Evolutionary conservation across 2,888 invertebrate genomes (phyloP), one percentile per base, ranked within the genome.

Genomic region (Trimorus sp.): DNA sequence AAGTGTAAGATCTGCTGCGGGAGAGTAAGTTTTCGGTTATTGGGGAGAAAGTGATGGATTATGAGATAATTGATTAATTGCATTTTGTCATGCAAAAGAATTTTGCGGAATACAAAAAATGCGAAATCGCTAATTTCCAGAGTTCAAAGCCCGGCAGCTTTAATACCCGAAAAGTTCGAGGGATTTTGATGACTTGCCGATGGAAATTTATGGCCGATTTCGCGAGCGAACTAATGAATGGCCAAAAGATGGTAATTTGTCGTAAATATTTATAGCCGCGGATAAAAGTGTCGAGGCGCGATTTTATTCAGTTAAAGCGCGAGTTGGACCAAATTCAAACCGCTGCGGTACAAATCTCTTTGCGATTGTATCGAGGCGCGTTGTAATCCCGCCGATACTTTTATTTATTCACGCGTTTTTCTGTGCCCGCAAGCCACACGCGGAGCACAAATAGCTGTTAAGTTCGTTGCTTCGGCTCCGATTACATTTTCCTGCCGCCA

Each of bases 341-440:
- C 73, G 71, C 77, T 68, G 73, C 80, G 77, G 74, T 73, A 75
- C 62, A 78, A 82, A 83, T 75, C 80, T 77, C 80, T 76, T 79
- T 82, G 83, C 82, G 80, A 71, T 82, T 84, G 85, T 83, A 83
- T 81, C 77, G 81, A 79, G 76, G 84, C 84, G 80, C 76, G 70
- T 79, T 82, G 63, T 84, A 84, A 85, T 84, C 83, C 79, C 70
- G 45, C 45, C 60, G 79, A 85, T 80, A 74, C 75, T 75, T 84
- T 87, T 83, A 86, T 85, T 87, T 86, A 87, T 86, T 84, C 86
- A 86, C 84, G 83, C 80, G 68, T 83, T 85, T 83, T 83, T 84
- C 79, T 80, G 83, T 80, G 81, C 85, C 86, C 86, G 78, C 86
- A 85, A 76, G 81, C 84, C 85, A 83, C 86, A 85, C 68, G 74